Conservation (phyloP, 2,113 vertebrate species). For the Neotoma lepida region DNA sequence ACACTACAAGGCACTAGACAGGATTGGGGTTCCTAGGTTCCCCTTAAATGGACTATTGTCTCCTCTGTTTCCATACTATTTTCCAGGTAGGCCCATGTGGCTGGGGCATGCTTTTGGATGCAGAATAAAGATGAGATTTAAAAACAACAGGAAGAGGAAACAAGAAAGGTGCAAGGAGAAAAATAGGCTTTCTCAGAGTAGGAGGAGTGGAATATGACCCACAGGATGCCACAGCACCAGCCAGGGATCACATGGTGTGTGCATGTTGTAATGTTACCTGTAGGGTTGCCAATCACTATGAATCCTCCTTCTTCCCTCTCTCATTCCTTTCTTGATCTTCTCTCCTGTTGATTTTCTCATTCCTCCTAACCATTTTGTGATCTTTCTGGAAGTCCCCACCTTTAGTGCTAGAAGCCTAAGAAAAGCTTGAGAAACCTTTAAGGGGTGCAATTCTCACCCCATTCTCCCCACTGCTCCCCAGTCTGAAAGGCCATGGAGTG, state of each 20-base stretch:
- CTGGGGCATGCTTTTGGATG: neutral
- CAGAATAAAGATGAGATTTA: neutral
- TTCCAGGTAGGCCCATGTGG: neutral
- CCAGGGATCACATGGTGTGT: rapidly evolving
- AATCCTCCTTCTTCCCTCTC: neutral
- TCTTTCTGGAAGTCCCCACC: neutral
- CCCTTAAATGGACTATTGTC: neutral
- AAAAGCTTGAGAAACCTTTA: neutral
- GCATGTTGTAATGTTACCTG: neutral
- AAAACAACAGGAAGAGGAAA: neutral
- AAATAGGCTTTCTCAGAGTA: neutral
- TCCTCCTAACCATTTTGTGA: neutral
- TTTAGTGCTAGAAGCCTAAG: neutral
- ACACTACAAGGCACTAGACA: neutral
- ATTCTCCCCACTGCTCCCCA: rapidly evolving
- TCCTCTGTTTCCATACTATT: neutral
- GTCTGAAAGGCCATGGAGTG: neutral
- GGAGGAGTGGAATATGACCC: neutral
- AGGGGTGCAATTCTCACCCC: neutral
- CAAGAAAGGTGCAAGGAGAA: neutral
- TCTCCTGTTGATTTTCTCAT: neutral
- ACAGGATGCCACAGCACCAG: neutral
- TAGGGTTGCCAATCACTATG: neutral
- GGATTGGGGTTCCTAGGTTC: neutral
- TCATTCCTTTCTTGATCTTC: too few species aligned